Percentiles rank a stretch among this genome's conserved stretches.
Conservation (phyloP, 1,140 invertebrate species). For the Danaus plexippus region DNA sequence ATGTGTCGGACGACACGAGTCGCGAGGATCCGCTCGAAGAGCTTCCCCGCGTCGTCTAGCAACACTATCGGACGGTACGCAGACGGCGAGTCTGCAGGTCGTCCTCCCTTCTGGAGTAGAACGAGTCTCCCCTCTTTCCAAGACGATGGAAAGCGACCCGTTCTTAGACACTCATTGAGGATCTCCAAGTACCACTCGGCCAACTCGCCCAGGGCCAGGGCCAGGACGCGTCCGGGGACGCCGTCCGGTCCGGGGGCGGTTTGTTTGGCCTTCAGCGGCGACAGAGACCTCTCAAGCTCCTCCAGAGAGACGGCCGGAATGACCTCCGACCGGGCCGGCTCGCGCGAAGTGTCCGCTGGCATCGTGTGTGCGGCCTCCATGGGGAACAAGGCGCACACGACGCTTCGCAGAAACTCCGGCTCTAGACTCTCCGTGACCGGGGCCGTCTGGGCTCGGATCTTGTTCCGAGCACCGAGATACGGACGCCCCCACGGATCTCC, state of each 20-base stretch:
- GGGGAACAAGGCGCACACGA: slow-evolving; percentile 1
- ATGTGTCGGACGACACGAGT: too few relatives aligned
- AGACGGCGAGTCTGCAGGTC: slow-evolving; percentile 4
- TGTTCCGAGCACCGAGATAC: too few relatives aligned
- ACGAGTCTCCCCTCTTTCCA: slow-evolving; percentile 17
- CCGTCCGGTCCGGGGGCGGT: slow-evolving; percentile 19
- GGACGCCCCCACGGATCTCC: too few relatives aligned
- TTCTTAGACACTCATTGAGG: slow-evolving; percentile 8
- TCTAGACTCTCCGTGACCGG: background rate
- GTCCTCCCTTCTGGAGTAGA: slow-evolving; percentile 13
- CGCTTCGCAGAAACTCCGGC: background rate
- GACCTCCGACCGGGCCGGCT: background rate
- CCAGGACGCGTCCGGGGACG: slow-evolving; percentile 10
- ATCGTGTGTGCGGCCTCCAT: too few relatives aligned
- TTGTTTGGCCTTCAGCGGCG: slow-evolving; percentile 9
- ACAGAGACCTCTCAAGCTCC: background rate
- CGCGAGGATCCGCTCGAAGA: too few relatives aligned
- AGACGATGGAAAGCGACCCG: slow-evolving; percentile 9
- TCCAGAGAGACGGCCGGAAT: background rate
- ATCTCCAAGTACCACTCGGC: slow-evolving; percentile 6
- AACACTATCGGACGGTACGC: too few relatives aligned
- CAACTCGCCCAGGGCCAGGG: slow-evolving; percentile 3
- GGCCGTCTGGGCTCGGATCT: too few relatives aligned
- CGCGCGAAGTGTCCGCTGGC: background rate
- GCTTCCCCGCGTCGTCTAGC: too few relatives aligned